A percentile compares a stretch with the other conserved stretches of the same genome.
Conservation (phyloP, 1,140 invertebrate genomes). For the Leptinotarsa texana region DNA sequence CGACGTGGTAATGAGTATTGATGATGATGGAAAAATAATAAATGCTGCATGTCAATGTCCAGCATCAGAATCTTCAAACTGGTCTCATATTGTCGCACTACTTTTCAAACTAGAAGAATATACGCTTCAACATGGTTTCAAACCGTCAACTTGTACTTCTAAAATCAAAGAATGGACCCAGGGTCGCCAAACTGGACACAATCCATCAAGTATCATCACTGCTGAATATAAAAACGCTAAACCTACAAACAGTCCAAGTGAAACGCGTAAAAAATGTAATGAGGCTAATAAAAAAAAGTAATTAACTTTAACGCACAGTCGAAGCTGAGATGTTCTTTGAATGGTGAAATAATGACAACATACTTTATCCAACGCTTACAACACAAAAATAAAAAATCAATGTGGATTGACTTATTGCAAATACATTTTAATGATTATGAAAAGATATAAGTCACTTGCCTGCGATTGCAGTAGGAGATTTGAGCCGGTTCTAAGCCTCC, state of each 20-base stretch:
- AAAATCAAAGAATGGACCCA: neutral
- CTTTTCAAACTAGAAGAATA: neutral
- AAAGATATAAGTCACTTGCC: too few relatives aligned
- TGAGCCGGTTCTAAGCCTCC: too few relatives aligned
- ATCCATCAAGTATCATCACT: neutral
- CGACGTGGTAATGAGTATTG: neutral
- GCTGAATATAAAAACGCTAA: neutral
- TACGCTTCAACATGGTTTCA: neutral
- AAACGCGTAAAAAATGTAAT: neutral
- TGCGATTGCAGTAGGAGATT: too few relatives aligned
- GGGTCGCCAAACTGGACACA: neutral
- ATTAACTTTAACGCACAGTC: neutral
- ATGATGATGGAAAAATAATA: neutral
- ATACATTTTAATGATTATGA: slow-evolving; percentile 17
- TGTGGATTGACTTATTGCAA: slow-evolving; percentile 14
- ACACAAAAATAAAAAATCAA: slow-evolving; percentile 11
- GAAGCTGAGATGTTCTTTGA: neutral
- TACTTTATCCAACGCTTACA: slow-evolving; percentile 10
- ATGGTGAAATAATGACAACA: neutral
- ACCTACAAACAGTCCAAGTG: neutral
- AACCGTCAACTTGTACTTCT: neutral
- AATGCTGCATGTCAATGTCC: neutral
- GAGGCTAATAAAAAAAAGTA: neutral
- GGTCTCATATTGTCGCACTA: neutral
- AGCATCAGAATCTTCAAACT: neutral